These are phyloP conservation scores for Zaprionus ornatus DNA, from an alignment of 1,140 invertebrate species.

Conservation along the genomic window DNA sequence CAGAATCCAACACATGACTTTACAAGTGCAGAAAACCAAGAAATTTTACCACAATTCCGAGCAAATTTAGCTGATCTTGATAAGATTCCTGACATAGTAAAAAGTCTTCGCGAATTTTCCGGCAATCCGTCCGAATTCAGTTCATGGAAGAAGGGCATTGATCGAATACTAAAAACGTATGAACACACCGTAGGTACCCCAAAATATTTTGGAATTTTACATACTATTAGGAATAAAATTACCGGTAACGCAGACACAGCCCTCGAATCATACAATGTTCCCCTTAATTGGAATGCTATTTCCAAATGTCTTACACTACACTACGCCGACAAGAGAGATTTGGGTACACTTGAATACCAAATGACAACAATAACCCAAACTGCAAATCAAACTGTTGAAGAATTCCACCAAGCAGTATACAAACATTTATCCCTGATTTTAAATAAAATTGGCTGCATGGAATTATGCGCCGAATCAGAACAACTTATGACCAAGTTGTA, in stretches of 20 bases:
- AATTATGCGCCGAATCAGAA: constrained; percentile 19
- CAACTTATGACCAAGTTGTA: constrained; percentile 22
- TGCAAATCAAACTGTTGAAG: too few species aligned
- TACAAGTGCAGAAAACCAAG: background rate
- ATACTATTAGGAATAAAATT: constrained; percentile 47
- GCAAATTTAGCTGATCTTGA: constrained; percentile 6
- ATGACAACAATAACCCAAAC: constrained; percentile 27
- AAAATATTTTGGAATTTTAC: constrained; percentile 44
- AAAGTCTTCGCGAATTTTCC: constrained; percentile 18
- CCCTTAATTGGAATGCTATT: too few species aligned
- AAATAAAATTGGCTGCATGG: constrained; percentile 49
- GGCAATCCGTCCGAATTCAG: constrained; percentile 13
- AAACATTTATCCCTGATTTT: too few species aligned
- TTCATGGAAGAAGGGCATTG: constrained; percentile 19
- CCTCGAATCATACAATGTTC: too few species aligned
- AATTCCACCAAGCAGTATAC: too few species aligned
- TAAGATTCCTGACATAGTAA: constrained; percentile 23
- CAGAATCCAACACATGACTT: background rate
- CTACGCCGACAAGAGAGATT: too few species aligned
- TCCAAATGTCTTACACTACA: too few species aligned
- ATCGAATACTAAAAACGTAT: constrained; percentile 11
- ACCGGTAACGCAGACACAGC: too few species aligned
- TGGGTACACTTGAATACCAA: too few species aligned
- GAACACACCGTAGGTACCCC: constrained; percentile 9
- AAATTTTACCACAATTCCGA: background rate